Evolutionary conservation across 2,797 vertebrate genomes (phyloP).

Genomic region (Cryptoprocta ferox): DNA sequence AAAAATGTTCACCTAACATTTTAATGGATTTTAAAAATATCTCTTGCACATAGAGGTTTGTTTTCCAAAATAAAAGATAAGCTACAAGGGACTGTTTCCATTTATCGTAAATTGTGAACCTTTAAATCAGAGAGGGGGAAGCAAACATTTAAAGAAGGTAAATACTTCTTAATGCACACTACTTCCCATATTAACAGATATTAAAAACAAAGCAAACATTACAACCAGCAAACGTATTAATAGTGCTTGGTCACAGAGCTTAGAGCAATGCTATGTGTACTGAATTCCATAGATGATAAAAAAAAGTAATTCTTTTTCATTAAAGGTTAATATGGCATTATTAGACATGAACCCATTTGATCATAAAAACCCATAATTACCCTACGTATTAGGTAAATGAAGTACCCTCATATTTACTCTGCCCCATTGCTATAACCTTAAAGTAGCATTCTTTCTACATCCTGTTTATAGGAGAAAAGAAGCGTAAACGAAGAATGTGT

Average conservation of each 20-base stretch:
- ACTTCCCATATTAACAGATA: neutral
- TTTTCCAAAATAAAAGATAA: slow-evolving; percentile 6
- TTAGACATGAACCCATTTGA: neutral
- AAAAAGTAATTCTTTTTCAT: neutral
- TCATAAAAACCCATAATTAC: neutral
- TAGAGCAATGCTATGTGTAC: neutral
- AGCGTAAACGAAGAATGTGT: neutral
- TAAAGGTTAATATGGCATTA: neutral
- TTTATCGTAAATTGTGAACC: slow-evolving; percentile 11
- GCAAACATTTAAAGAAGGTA: neutral
- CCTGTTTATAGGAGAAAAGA: neutral
- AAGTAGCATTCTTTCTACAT: neutral
- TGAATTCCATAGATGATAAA: neutral
- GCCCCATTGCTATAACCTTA: neutral
- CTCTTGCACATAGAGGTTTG: neutral
- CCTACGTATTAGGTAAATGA: neutral
- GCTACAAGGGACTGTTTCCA: neutral
- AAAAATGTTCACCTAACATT: neutral
- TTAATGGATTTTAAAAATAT: neutral
- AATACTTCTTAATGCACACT: neutral
- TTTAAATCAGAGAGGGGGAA: slow-evolving; percentile 35
- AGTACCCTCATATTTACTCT: neutral
- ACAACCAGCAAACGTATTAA: neutral
- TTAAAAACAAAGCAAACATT: neutral
- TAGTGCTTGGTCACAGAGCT: neutral